Conservation (phyloP, 2,113 vertebrate species). For the Microtus ochrogaster region DNA sequence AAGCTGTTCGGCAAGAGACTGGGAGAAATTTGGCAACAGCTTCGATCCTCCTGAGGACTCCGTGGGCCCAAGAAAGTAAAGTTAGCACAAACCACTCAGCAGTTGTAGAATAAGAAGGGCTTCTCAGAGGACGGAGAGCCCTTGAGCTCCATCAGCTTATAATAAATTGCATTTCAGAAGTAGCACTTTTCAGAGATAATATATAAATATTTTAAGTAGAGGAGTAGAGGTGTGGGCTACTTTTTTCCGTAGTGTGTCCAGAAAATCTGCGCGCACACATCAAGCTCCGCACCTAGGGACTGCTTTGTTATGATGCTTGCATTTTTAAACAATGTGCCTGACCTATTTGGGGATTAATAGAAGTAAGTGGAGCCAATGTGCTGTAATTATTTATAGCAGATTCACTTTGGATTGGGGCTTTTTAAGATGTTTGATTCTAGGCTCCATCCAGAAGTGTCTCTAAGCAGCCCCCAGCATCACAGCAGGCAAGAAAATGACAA, state of each 20-base stretch:
- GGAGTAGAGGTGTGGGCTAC: conserved; percentile 84
- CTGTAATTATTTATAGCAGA: conserved; percentile 89
- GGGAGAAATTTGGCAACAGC: not conserved
- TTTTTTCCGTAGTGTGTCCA: conserved; percentile 80
- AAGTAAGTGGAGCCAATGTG: conserved; percentile 88
- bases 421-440: conserved; percentile 74
- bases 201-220: conserved; percentile 88
- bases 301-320: conserved; percentile 87
- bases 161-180: conserved; percentile 86
- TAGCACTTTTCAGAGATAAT: conserved; percentile 83
- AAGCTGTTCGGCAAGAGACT: conserved; percentile 71
- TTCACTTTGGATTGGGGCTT: conserved; percentile 87
- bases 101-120: conserved; percentile 63
- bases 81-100: conserved; percentile 37
- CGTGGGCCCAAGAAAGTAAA: conserved; percentile 33
- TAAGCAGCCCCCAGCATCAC: conserved; percentile 69
- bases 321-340: conserved; percentile 85
- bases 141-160: conserved; percentile 80
- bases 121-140: conserved; percentile 67
- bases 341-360: conserved; percentile 88
- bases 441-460: conserved; percentile 73
- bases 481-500: conserved; percentile 80
- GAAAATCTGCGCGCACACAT: conserved; percentile 87
- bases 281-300: conserved; percentile 84
- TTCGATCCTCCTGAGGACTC: conserved; percentile 46